Base-by-base conservation (phyloP, 2,888 invertebrate species). In the Phengaris arion region DNA sequence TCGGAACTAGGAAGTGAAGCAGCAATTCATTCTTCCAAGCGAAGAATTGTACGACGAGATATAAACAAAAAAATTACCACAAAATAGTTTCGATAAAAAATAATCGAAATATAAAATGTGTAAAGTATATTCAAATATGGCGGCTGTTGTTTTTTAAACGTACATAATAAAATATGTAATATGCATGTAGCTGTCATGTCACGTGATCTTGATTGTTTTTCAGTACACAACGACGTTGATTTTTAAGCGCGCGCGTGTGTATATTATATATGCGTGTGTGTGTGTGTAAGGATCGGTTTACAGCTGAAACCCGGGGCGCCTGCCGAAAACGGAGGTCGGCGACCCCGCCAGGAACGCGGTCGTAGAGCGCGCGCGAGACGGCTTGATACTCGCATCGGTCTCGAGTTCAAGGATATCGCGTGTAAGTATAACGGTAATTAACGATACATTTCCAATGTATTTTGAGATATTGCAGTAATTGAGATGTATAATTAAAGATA, bases 261-360 rank as follows among this genome's bases (percentile, higher is more conserved):
- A n/a, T 35, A 35, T 35, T 35, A 69, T 55, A 74, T 75, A 80
- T 78, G 80, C 78, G 78, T 79, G 79, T 72, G 76, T 80, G 89
- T 87, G 86, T 88, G 90, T 80, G 86, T 85, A 84, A 90, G 92
- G 92, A 91, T 92, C 91, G 86, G 87, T 85, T 93, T 92, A 92
- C 93, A 93, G 92, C 93, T 93, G 93, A 93, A 93, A 93, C 91
- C 86, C 85, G 85, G 91, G 87, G 89, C 90, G 91, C 91, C 90
- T 92, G 92, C 93, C 93, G 93, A 93, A 93, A 93, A 92, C 86
- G 85, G 85, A 88, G 93, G 91, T 89, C 92, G 85, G 83, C 86
- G 92, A 93, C 91, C 93, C 89, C 87, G 87, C 85, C 88, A 90
- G 89, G 89, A 91, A 86, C 87, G 82, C 85, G 90, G 88, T 87